These are phyloP conservation scores for Hyposoter dolosus DNA, from an alignment of 2,888 invertebrate genomes.

Conservation along the genomic window DNA sequence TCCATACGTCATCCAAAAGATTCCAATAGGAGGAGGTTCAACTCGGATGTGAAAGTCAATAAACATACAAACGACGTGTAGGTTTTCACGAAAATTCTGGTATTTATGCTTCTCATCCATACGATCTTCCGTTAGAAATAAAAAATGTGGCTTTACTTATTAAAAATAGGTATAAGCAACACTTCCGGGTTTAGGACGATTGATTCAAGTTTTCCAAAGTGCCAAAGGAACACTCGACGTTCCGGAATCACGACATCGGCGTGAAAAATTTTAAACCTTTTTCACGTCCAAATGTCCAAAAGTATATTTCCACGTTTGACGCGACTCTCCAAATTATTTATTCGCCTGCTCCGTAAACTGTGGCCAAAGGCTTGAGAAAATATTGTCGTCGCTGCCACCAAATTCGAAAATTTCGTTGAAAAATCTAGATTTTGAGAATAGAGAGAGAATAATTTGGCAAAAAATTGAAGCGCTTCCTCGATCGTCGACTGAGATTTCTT, in stretches of 20 bases:
- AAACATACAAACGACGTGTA: neutral
- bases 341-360: too few relatives aligned
- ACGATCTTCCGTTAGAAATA: neutral
- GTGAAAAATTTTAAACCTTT: neutral
- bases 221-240: neutral
- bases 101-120: neutral
- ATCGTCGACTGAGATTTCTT: neutral
- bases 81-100: neutral
- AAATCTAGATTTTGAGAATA: too few relatives aligned
- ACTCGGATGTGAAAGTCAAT: conserved; percentile 8
- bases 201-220: neutral
- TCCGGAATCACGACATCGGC: neutral
- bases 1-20: neutral
- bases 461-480: neutral
- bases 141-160: neutral
- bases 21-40: neutral
- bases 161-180: neutral
- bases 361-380: too few relatives aligned
- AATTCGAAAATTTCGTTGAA: too few relatives aligned
- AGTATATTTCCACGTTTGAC: too few relatives aligned
- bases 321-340: too few relatives aligned
- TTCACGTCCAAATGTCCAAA: neutral
- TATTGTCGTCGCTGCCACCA: too few relatives aligned
- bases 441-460: neutral
- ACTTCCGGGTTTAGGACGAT: neutral